Conservation (phyloP, 2,888 invertebrate genomes). For the Leptopilina drosophilae region DNA sequence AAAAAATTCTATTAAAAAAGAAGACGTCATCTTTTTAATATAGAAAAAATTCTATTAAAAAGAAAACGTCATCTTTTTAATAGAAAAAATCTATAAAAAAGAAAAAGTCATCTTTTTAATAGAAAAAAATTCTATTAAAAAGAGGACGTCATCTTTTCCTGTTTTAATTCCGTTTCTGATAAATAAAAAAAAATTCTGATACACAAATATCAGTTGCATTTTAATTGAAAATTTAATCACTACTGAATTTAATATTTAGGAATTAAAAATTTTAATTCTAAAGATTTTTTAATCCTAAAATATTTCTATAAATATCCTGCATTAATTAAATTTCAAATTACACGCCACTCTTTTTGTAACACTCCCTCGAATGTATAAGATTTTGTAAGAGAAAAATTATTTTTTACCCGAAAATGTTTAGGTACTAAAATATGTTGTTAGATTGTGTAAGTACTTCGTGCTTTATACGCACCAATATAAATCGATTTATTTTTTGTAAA, state of each 20-base stretch:
- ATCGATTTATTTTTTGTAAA: constrained; percentile 15
- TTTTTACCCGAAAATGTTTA: not conserved
- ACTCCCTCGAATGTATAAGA: not conserved
- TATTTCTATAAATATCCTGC: not conserved
- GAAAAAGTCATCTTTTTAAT: no score
- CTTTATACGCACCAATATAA: constrained; percentile 11
- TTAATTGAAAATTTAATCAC: no score
- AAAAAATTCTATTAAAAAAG: not conserved
- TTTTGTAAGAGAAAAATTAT: not conserved
- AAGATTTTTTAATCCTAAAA: not conserved
- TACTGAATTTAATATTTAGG: not conserved
- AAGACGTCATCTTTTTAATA: no score
- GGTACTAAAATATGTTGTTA: not conserved
- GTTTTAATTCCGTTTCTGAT: no score
- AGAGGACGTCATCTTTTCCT: no score
- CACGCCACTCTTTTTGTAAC: not conserved
- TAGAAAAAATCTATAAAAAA: not conserved
- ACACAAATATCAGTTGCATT: no score
- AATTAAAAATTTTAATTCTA: no score
- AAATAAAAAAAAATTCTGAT: no score
- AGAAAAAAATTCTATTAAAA: no score
- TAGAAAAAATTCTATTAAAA: no score
- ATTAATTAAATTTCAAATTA: not conserved
- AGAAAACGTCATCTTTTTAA: not conserved
- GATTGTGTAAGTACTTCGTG: constrained; percentile 30